Evolutionary conservation across 1,140 invertebrate genomes (phyloP).

Genomic region (Batillaria attramentaria): DNA sequence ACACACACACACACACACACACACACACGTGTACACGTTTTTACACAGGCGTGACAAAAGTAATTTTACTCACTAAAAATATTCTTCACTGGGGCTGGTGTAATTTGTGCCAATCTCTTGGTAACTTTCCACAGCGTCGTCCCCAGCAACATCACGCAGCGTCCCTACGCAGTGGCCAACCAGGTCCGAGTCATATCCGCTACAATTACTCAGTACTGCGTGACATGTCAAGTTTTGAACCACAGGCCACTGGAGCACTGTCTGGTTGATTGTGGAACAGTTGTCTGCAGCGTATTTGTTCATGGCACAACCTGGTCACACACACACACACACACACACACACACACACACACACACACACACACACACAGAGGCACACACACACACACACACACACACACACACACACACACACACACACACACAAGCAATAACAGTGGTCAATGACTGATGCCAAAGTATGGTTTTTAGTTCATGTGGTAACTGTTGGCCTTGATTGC

Average conservation of each 20-base stretch:
- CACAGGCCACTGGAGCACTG: slow-evolving; percentile 31
- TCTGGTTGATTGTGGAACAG: slow-evolving; percentile 52
- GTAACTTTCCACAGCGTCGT: slow-evolving; percentile 38
- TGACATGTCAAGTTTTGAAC: slow-evolving; percentile 44
- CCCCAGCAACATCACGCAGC: slow-evolving; percentile 40
- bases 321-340: too few species aligned
- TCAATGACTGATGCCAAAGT: too few species aligned
- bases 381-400: too few species aligned
- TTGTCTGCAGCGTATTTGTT: slow-evolving; percentile 57
- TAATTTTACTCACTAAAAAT: slow-evolving; percentile 62
- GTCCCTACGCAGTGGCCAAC: slow-evolving; percentile 35
- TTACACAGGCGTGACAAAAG: neutral
- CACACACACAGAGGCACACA: too few species aligned
- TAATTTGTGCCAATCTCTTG: slow-evolving; percentile 31
- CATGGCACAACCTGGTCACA: slow-evolving; percentile 43
- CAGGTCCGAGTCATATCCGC: slow-evolving; percentile 28
- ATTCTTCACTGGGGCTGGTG: slow-evolving; percentile 62
- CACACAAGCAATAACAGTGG: too few species aligned
- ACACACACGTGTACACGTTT: neutral
- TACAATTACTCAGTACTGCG: slow-evolving; percentile 47
- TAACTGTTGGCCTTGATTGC: too few species aligned
- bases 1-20: neutral
- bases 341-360: too few species aligned
- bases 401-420: too few species aligned
- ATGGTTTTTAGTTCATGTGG: too few species aligned